Evolutionary conservation across 1,140 invertebrate genomes (phyloP), one percentile per base, ranked within the genome.

Genomic region (Drosophila asahinai): DNA sequence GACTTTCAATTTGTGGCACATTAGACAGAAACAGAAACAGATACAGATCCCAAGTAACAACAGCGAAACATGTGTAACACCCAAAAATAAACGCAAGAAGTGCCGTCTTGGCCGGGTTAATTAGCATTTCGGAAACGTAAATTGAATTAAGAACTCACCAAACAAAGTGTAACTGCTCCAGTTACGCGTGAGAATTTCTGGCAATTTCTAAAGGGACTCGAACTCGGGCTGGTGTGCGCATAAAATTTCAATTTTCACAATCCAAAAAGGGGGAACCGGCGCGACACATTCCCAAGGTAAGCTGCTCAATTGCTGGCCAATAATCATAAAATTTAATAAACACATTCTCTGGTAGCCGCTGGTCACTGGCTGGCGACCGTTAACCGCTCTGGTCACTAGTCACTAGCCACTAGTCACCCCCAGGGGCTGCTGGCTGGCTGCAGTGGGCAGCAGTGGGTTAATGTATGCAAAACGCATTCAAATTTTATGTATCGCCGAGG

Each of bases 261-360:
- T 68, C 79, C 54, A 77, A 74, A 63, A 22, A n/a, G 25, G 42
- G 22, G 19, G 47, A 36, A 40, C 30, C 30, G 40, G n/a, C 22
- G 48, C 80, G 62, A 86, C 83, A 86, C 73, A 86, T 82, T 86
- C 74, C 81, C 84, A 83, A 63, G 81, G 79, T 71, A 73, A 78
- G 76, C 78, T 55, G 82, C 82, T 77, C 83, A 80, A 87, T 87
- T 87, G 83, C 81, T 68, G 75, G 79, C 79, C 86, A 90, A 90
- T 90, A 90, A 90, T 90, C 87, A 90, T 90, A 90, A 90, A 90
- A 90, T 90, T 90, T 90, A 90, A 90, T 90, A 90, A 90, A 90
- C 79, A 87, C 83, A 89, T 89, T 84, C 81, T 49, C 48, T 22
- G 61, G 58, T 54, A 36, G 76, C 65, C 67, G 64, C 75, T 84